These are phyloP conservation scores for Myotis vivesi DNA, from an alignment of 2,797 vertebrate genomes.

Conservation along the genomic window DNA sequence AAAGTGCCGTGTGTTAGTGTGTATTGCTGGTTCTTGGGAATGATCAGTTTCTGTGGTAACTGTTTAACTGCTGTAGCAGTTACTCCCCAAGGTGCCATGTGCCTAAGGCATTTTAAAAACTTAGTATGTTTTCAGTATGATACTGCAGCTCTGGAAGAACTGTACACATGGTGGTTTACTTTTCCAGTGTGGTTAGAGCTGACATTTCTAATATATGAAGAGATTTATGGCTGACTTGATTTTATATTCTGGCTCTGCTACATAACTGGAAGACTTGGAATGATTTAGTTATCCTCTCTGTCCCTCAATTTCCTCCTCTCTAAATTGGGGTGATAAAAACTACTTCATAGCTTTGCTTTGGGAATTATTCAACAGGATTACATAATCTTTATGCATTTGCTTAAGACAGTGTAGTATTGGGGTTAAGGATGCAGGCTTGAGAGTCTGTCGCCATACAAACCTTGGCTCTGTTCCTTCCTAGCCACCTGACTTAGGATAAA, in stretches of 20 bases:
- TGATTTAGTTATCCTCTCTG: conserved; percentile 13
- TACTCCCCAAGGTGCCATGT: neutral
- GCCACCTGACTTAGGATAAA: neutral
- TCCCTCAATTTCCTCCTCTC: neutral
- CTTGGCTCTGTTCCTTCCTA: neutral
- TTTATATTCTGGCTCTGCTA: conserved; percentile 19
- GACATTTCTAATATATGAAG: conserved; percentile 20
- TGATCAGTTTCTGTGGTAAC: conserved; percentile 30
- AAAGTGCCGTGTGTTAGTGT: neutral
- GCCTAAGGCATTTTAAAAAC: conserved; percentile 5
- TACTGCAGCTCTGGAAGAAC: neutral
- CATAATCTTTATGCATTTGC: conserved; percentile 22
- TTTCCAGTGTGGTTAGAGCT: neutral
- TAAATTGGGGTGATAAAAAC: neutral
- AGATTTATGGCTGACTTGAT: neutral
- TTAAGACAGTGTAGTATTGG: neutral
- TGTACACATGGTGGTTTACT: neutral
- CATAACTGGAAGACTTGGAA: neutral
- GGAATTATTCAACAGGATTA: conserved; percentile 17
- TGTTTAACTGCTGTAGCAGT: neutral
- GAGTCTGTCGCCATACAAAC: neutral
- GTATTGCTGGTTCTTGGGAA: neutral
- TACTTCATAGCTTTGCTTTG: conserved; percentile 2
- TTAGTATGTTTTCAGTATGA: neutral
- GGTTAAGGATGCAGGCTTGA: neutral